phyloP scores from a whole-genome alignment of 1,140 invertebrate genomes.

The Olivierus martensii region DNA sequence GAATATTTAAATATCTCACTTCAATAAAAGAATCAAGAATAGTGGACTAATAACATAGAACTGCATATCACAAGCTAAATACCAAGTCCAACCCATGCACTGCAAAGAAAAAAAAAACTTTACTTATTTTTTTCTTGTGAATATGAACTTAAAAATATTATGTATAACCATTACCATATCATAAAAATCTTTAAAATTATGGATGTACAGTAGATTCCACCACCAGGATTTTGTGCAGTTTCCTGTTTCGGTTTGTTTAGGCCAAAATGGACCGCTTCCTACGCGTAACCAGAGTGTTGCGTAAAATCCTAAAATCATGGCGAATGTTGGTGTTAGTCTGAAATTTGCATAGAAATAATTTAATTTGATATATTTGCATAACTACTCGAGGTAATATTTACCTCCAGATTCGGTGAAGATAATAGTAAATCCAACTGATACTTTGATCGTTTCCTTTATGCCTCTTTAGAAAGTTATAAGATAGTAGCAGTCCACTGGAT shows the following conservation, averaged over 20 bases:
- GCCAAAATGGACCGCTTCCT: slow-evolving; percentile 9
- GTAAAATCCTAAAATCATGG: neutral
- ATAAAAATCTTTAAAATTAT: slow-evolving; percentile 8
- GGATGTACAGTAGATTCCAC: slow-evolving; percentile 19
- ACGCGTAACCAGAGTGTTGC: neutral
- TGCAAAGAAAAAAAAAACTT: slow-evolving; percentile 25
- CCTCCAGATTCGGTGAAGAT: too few relatives aligned
- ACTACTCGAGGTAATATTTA: too few relatives aligned
- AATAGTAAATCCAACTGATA: too few relatives aligned
- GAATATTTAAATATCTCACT: slow-evolving; percentile 1
- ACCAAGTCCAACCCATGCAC: slow-evolving; percentile 73
- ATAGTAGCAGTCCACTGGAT: too few relatives aligned
- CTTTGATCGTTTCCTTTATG: too few relatives aligned
- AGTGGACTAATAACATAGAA: slow-evolving; percentile 56
- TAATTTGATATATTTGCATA: too few relatives aligned
- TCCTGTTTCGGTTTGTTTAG: neutral
- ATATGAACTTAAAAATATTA: too few relatives aligned
- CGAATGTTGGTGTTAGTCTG: slow-evolving; percentile 11
- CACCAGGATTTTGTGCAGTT: slow-evolving; percentile 22
- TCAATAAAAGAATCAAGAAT: slow-evolving; percentile 42
- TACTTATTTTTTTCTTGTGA: too few relatives aligned
- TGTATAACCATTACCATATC: neutral
- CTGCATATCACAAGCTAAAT: slow-evolving; percentile 65
- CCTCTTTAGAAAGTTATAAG: too few relatives aligned
- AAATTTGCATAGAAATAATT: too few relatives aligned